Percentiles rank a stretch among this genome's conserved stretches.
Evolutionary conservation across 2,113 vertebrate genomes (phyloP).

Genomic region (Toxotes chatareus): DNA sequence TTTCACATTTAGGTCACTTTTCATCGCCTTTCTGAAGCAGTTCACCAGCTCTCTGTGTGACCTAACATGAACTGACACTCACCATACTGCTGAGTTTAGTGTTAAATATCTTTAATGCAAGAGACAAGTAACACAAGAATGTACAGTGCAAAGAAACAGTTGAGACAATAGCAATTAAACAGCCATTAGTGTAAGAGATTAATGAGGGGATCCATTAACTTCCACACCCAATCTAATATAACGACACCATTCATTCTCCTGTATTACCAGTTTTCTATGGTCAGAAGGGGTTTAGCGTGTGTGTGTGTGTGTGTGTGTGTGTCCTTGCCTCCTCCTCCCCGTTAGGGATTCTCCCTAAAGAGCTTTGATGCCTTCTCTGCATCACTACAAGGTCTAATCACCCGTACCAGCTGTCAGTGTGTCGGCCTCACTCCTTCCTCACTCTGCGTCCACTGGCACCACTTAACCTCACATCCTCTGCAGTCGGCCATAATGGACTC

Average conservation of each 20-base stretch:
- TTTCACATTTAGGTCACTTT: background rate
- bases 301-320: conserved; percentile 42
- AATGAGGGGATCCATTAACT: conserved; percentile 49
- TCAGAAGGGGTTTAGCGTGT: background rate
- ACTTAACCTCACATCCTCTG: conserved; percentile 75
- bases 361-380: conserved; percentile 74
- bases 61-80: conserved; percentile 1
- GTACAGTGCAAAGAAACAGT: background rate
- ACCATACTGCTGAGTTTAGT: background rate
- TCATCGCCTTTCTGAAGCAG: background rate
- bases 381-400: conserved; percentile 75
- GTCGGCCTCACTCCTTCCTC: conserved; percentile 56
- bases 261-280: conserved; percentile 32
- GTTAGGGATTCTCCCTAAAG: conserved; percentile 79
- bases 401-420: conserved; percentile 83
- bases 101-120: conserved; percentile 34
- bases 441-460: conserved; percentile 44
- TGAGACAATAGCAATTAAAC: conserved; percentile 40
- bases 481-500: conserved; percentile 59
- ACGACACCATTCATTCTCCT: conserved; percentile 45
- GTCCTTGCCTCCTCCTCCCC: conserved; percentile 41
- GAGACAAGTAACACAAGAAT: background rate
- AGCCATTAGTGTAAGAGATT: conserved; percentile 40
- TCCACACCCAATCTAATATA: conserved; percentile 62
- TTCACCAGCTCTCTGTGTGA: background rate